phyloP scores from a whole-genome alignment of 2,113 vertebrate genomes.

The Gadus chalcogrammus region DNA sequence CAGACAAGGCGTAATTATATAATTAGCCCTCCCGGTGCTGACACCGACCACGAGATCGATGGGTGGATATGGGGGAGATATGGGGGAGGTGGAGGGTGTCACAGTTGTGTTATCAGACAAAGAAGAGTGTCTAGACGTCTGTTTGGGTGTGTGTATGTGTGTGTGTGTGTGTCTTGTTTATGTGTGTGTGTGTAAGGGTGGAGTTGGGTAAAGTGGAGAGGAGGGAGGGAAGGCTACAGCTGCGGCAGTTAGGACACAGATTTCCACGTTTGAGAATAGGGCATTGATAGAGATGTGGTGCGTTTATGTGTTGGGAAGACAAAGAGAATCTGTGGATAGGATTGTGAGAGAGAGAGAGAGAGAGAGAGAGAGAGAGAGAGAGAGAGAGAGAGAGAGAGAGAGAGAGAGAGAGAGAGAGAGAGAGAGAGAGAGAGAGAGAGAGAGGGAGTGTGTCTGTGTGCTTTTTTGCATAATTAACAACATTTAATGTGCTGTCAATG shows the following conservation, averaged over 20 bases:
- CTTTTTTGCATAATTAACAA: no score
- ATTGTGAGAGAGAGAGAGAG: no score
- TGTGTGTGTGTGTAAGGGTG: background rate
- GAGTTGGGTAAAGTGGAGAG: background rate
- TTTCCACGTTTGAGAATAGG: conserved; percentile 1
- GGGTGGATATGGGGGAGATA: background rate
- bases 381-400: no score
- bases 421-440: no score
- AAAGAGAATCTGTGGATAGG: background rate
- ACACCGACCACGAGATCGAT: background rate
- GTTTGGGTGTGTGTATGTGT: background rate
- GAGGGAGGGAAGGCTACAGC: background rate
- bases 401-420: no score
- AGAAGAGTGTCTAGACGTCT: background rate
- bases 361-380: no score
- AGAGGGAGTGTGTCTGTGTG: no score
- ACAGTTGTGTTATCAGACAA: conserved; percentile 1
- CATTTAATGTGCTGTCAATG: no score
- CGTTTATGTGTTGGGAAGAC: background rate
- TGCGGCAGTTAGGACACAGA: background rate
- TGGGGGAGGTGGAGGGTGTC: background rate
- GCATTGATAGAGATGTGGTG: conserved; percentile 1
- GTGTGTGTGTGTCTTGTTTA: background rate
- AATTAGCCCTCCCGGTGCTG: background rate
- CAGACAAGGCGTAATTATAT: conserved; percentile 3